A percentile compares a stretch with the other conserved stretches of the same genome.
Evolutionary conservation across 1,140 invertebrate species (phyloP).

Genomic region (Polypedilum vanderplanki): DNA sequence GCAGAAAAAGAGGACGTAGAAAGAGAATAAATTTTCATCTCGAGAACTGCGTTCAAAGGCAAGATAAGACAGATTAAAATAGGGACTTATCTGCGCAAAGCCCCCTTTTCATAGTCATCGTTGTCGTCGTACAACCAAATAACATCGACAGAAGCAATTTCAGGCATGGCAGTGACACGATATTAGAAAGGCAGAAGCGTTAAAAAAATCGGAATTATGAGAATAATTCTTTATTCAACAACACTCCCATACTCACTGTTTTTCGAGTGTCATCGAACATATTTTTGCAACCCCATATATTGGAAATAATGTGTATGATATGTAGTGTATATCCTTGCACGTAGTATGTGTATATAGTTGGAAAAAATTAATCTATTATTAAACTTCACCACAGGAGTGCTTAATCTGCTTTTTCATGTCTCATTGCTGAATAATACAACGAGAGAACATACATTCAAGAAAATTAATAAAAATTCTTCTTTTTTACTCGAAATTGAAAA

Average conservation of each 20-base stretch:
- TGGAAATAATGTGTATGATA: too few relatives aligned
- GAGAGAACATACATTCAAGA: not conserved
- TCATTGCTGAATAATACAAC: not conserved
- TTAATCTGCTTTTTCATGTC: slow-evolving; percentile 17
- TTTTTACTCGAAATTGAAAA: not conserved
- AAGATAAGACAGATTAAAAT: slow-evolving; percentile 26
- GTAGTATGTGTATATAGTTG: not conserved
- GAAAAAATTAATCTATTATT: slow-evolving; percentile 25
- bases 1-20: not conserved
- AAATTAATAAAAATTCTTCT: slow-evolving; percentile 17
- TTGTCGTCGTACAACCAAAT: not conserved
- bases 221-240: slow-evolving; percentile 14
- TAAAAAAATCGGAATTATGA: slow-evolving; percentile 23
- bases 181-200: slow-evolving; percentile 15
- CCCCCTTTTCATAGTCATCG: not conserved
- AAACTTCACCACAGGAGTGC: slow-evolving; percentile 26
- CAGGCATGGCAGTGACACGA: not conserved
- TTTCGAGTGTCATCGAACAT: slow-evolving; percentile 26
- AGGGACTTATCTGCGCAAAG: slow-evolving; percentile 3
- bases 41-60: slow-evolving; percentile 17
- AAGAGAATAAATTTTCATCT: not conserved
- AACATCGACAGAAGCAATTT: not conserved
- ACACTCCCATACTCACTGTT: not conserved
- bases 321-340: not conserved
- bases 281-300: not conserved